Base-by-base conservation (phyloP, 2,888 invertebrate species). In the Fissipunctia ypsillon region DNA sequence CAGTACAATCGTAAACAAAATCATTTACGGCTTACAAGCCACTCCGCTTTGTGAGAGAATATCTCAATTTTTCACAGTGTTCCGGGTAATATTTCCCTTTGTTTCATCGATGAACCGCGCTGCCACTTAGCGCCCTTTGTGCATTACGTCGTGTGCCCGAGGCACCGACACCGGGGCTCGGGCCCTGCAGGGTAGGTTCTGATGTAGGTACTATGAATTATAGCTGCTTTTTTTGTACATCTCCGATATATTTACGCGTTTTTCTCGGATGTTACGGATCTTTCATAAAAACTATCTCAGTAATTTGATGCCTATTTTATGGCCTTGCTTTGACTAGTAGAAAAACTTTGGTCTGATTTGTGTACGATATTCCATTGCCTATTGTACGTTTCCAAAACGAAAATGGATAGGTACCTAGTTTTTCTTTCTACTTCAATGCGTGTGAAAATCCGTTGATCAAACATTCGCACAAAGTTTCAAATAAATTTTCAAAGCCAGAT, bases 121-220 rank as follows among this genome's bases (percentile, higher is more conserved):
- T 84, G 88, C 87, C 91, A 92, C 92, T 93, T 91, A 91, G 87
- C 90, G 91, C 93, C 91, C 94, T 94, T 94, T 94, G 93, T 92
- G 93, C 93, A 94, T 94, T 93, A 94, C 90, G 85, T 77, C 84
- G 87, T 78, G 88, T 86, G 91, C 91, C 89, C 84, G 87, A 83
- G 90, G 92, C 91, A 80, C 66, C 85, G 78, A 70, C 73, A 78
- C 84, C 80, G 80, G 80, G 81, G 72, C 81, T 45, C 57, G 38
- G 54, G 63, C 50, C 66, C 78, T 78, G 61, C 61, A 61, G 56
- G 72, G 61, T 52, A 50, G 16, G 50, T 52, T 14, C 54, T 25
- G 25, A 14, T 73, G 78, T 31, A 80, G 79, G 76, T 84, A 73
- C 81, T 63, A 76, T 80, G 74, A 86, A 69, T 74, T 80, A 79